Evolutionary conservation across 2,797 vertebrate species (phyloP).

Genomic region (Acanthopagrus latus): DNA sequence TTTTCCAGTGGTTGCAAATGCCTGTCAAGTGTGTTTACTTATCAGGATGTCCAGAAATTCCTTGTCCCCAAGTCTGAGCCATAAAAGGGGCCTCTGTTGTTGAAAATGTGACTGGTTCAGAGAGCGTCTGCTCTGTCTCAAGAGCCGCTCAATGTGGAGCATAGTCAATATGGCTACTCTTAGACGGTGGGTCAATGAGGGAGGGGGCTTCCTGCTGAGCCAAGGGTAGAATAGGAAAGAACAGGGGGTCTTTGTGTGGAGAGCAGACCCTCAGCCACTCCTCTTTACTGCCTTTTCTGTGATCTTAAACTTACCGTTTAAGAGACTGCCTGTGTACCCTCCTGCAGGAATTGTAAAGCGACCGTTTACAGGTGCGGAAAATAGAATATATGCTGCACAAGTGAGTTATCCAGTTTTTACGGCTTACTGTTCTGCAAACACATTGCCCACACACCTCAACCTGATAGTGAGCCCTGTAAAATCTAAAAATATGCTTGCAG

Average conservation of each 20-base stretch:
- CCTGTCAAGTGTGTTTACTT: conserved; percentile 10
- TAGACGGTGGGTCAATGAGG: conserved; percentile 63
- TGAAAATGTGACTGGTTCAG: conserved; percentile 41
- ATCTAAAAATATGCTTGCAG: conserved; percentile 42
- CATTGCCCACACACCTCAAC: not conserved
- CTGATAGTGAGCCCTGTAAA: conserved; percentile 11
- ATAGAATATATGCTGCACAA: conserved; percentile 1
- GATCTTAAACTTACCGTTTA: conserved; percentile 22
- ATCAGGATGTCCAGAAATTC: conserved; percentile 37
- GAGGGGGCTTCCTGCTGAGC: conserved; percentile 74
- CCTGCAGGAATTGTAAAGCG: conserved; percentile 5
- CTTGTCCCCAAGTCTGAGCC: not conserved
- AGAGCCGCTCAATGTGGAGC: conserved; percentile 71
- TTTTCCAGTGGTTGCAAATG: conserved; percentile 11
- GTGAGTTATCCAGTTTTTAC: conserved; percentile 2
- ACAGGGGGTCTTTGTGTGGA: conserved; percentile 80
- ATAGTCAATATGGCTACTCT: conserved; percentile 73
- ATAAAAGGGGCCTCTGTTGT: conserved; percentile 64
- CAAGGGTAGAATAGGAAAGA: conserved; percentile 65
- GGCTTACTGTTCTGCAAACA: conserved; percentile 13
- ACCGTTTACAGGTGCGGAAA: conserved; percentile 6
- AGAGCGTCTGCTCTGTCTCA: conserved; percentile 70
- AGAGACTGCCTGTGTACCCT: conserved; percentile 22
- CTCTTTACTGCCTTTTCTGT: conserved; percentile 29
- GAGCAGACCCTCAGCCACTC: conserved; percentile 48